Conservation (phyloP, 35 echinoderm and acorn worm species). For the Amphiura filiformis region DNA sequence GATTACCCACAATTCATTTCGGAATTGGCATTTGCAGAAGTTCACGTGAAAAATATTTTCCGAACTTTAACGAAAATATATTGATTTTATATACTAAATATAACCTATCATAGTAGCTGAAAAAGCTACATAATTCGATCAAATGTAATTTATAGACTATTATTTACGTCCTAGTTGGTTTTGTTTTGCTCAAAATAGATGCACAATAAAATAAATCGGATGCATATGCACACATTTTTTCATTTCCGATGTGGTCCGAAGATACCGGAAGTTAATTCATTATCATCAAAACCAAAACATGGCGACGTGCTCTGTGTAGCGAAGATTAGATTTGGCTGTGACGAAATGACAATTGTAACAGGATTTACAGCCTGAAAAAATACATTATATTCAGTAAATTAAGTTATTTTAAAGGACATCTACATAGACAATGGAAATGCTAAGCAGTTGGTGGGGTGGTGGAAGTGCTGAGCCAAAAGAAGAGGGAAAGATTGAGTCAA, state of each 20-base stretch:
- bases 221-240: not conserved
- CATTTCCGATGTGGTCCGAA: not conserved
- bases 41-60: not conserved
- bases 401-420: too few species aligned
- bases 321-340: not conserved
- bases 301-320: not conserved
- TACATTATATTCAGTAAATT: too few species aligned
- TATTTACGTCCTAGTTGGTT: too few species aligned
- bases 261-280: not conserved
- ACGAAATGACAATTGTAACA: not conserved
- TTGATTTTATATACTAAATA: too few species aligned
- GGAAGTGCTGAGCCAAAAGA: conserved; percentile 23
- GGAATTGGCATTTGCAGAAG: not conserved
- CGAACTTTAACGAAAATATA: not conserved
- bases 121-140: too few species aligned
- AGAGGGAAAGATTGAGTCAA: not conserved
- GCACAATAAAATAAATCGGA: not conserved
- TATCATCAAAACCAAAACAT: not conserved
- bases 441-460: conserved; percentile 76
- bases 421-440: conserved; percentile 71
- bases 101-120: too few species aligned
- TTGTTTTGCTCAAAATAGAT: not conserved
- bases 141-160: too few species aligned
- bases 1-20: not conserved
- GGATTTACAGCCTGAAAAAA: too few species aligned